These are phyloP conservation scores for Epinephelus lanceolatus DNA, from an alignment of 2,113 vertebrate genomes.

Conservation along the genomic window DNA sequence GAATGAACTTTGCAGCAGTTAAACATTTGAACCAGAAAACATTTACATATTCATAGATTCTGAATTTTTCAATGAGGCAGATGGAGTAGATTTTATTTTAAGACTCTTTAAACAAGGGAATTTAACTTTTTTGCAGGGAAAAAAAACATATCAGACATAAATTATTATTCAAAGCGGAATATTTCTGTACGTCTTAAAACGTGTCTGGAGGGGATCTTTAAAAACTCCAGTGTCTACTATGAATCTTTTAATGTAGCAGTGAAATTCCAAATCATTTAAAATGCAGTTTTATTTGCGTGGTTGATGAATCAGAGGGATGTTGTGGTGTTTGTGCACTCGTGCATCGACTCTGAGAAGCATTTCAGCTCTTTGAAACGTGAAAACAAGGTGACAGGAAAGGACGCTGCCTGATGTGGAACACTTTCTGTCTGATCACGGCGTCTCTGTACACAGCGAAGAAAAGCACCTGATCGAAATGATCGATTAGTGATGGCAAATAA, in stretches of 20 bases:
- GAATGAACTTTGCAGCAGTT: neutral
- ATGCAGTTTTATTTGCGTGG: neutral
- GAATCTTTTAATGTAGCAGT: constrained; percentile 1
- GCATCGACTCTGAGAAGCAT: neutral
- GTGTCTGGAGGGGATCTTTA: neutral
- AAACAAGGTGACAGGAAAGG: constrained; percentile 29
- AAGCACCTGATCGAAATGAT: constrained; percentile 38
- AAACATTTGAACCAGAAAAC: neutral
- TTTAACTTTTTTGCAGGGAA: neutral
- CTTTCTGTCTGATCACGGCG: constrained; percentile 24
- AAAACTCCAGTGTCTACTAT: neutral
- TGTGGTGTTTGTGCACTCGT: neutral
- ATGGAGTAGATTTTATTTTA: neutral
- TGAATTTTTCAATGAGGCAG: neutral
- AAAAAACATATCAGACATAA: neutral
- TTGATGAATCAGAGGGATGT: neutral
- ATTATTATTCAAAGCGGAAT: constrained; percentile 11
- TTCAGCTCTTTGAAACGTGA: neutral
- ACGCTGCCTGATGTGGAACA: constrained; percentile 7
- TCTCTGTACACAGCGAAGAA: constrained; percentile 21
- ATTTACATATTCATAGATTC: neutral
- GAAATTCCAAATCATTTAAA: neutral
- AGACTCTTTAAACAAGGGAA: neutral
- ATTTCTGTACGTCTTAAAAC: neutral
- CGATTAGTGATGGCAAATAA: constrained; percentile 55